These are phyloP conservation scores for Trichopoda pennipes DNA, from an alignment of 2,888 invertebrate species.

Conservation along the genomic window DNA sequence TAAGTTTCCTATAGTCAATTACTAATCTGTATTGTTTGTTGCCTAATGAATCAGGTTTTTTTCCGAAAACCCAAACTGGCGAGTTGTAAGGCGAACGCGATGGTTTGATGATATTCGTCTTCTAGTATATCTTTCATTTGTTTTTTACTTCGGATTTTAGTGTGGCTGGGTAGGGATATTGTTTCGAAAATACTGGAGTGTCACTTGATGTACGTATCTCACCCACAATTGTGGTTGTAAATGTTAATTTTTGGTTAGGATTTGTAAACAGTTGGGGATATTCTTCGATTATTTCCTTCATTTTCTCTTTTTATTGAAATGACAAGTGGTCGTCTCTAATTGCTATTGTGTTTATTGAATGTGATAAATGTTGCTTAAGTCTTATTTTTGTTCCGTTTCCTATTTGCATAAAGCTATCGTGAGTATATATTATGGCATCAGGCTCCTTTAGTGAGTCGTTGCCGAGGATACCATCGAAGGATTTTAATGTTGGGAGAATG, in stretches of 20 bases:
- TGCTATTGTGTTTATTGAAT: not conserved
- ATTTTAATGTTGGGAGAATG: slow-evolving; percentile 1
- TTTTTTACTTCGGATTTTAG: slow-evolving; percentile 20
- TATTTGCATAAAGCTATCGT: not conserved
- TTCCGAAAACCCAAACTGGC: no score
- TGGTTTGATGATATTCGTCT: slow-evolving; percentile 11
- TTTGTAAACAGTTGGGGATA: not conserved
- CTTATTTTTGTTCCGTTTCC: no score
- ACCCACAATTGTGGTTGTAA: not conserved
- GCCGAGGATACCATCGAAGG: not conserved
- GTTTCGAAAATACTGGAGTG: not conserved
- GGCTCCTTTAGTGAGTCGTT: not conserved
- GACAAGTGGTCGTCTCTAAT: slow-evolving; percentile 2
- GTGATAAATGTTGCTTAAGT: no score
- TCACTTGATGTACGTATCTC: not conserved
- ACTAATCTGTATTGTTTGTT: not conserved
- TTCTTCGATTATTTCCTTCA: no score
- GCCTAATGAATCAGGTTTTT: no score
- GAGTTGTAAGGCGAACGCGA: not conserved
- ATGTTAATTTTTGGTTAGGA: slow-evolving; percentile 5
- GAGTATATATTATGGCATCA: not conserved
- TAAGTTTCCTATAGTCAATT: no score
- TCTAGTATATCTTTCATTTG: not conserved
- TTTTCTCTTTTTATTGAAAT: no score
- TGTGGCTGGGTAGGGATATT: slow-evolving; percentile 8